phyloP scores from a whole-genome alignment of 2,888 invertebrate species.

The Glaucopsyche alexis region DNA sequence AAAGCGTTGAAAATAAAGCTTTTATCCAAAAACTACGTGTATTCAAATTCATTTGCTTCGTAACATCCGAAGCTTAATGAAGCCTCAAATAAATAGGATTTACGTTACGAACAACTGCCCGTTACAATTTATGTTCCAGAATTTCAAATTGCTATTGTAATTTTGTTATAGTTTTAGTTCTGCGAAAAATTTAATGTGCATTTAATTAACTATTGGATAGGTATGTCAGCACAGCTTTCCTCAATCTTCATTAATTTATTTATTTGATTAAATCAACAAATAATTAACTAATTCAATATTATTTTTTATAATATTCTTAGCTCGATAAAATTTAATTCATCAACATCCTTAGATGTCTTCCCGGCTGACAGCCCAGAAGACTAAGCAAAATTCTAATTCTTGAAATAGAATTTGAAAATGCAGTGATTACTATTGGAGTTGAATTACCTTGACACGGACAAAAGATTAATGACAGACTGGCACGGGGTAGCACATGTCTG shows the following conservation, averaged over 20 bases:
- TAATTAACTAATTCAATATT: too few species aligned
- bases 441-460: conserved; percentile 7
- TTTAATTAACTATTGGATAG: background rate
- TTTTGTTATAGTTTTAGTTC: background rate
- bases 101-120: conserved; percentile 8
- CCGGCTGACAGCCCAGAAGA: too few species aligned
- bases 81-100: conserved; percentile 25
- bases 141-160: background rate
- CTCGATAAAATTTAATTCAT: too few species aligned
- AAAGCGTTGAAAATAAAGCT: conserved; percentile 52
- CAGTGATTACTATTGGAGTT: background rate
- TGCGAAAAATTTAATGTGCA: background rate
- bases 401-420: background rate
- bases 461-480: background rate
- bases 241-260: background rate
- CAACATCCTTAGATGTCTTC: too few species aligned
- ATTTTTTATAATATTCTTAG: too few species aligned
- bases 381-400: background rate
- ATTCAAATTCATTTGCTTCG: conserved; percentile 30
- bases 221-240: background rate
- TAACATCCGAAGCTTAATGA: conserved; percentile 30
- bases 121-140: conserved; percentile 12
- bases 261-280: too few species aligned
- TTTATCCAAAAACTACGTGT: conserved; percentile 46
- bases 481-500: background rate